Percentiles rank a stretch among this genome's conserved stretches.
Conservation (phyloP, 2,113 vertebrate genomes). For the Craseonycteris thonglongyai region DNA sequence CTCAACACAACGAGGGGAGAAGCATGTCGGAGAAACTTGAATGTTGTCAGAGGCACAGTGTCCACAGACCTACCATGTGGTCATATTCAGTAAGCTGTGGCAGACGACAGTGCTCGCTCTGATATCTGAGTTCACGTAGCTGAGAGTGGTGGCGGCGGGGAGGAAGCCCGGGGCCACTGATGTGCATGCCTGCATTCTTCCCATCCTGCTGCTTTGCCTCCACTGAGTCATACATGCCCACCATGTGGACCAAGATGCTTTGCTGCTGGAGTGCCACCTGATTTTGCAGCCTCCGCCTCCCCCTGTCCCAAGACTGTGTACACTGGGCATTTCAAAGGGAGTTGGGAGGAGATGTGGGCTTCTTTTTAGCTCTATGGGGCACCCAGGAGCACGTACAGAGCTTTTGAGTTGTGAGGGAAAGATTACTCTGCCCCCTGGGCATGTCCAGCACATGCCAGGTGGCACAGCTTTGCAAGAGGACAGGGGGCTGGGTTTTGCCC, state of each 20-base stretch:
- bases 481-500: neutral
- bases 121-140: neutral
- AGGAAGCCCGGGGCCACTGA: accelerated
- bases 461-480: neutral
- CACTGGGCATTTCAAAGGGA: neutral
- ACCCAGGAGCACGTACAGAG: neutral
- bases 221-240: accelerated
- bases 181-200: too few species aligned
- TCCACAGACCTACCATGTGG: neutral
- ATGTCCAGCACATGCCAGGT: accelerated
- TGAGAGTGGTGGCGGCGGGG: neutral
- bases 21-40: accelerated
- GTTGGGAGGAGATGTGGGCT: accelerated
- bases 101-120: too few species aligned
- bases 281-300: too few species aligned
- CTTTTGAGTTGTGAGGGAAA: neutral
- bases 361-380: neutral
- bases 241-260: accelerated
- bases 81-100: accelerated
- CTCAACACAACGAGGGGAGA: neutral
- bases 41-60: accelerated
- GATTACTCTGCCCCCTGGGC: accelerated
- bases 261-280: accelerated
- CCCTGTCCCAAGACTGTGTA: neutral
- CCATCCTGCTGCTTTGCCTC: accelerated